Base-by-base conservation (phyloP, 1,140 invertebrate genomes). In the Tetragonula clypearis region DNA sequence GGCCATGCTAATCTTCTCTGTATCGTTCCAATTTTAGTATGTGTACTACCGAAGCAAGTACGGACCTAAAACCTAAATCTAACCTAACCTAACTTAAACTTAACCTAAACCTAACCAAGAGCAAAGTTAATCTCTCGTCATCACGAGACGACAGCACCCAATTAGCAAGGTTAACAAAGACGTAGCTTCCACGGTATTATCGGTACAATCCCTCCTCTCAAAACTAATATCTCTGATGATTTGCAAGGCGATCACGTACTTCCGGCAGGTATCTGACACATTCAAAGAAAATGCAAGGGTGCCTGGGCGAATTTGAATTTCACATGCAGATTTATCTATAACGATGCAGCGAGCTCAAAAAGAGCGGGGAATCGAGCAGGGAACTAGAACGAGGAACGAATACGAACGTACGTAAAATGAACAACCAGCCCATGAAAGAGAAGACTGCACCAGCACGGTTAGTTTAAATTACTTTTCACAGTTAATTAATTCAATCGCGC, bases 1-100 rank as follows among this genome's bases (percentile, higher is more conserved):
- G 97, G 97, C 97, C 97, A 98, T 98, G 97, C 97, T 98, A 98
- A 98, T 98, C 97, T 97, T 97, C 97, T 97, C 97, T 97, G 97
- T 97, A 97, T 98, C 97, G 97, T 97, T 98, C 97, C 97, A 96
- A 96, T 96, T 96, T 96, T 96, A 96, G 96, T 96, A 96, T 97
- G 96, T 96, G 96, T 96, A 96, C 96, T 96, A 96, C 96, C 96
- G 96, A 97, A 97, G 96, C 96, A 96, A 96, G 96, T 96, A 96
- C 96, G 30, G 1, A 30, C 30, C 30, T 30, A 30, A 30, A 30
- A 30, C 30, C 30, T 30, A 30, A 30, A 30, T 1, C 30, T 30
- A 30, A 30, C 1, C 30, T 30, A 30, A 30, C 1, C 30, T 30
- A 30, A 30, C 0, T 30, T 30, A 35, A 35, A 35, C 35, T 35